phyloP scores from a whole-genome alignment of 2,113 vertebrate species.

The Chloropsis cyanopogon region DNA sequence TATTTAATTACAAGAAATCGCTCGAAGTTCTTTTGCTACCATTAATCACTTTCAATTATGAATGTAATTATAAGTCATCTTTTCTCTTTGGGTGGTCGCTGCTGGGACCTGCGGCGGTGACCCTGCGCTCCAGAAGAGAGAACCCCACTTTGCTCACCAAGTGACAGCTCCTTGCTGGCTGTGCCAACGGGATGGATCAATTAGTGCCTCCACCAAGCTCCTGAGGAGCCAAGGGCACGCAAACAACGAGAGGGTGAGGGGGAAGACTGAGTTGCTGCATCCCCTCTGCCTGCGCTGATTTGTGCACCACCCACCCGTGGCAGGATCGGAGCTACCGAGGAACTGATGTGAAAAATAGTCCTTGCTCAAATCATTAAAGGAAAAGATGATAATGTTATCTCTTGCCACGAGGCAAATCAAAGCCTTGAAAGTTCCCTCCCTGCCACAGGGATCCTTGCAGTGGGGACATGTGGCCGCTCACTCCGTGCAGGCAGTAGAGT shows the following conservation, averaged over 20 bases:
- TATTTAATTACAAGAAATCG: conserved; percentile 70
- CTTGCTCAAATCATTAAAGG: background rate
- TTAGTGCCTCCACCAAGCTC: background rate
- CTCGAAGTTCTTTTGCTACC: conserved; percentile 69
- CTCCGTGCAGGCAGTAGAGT: accelerated
- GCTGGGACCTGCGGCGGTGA: background rate
- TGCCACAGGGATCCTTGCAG: background rate
- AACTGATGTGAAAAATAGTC: background rate
- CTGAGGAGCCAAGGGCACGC: background rate
- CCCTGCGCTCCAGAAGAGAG: background rate
- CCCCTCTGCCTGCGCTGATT: accelerated
- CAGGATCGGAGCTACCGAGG: background rate
- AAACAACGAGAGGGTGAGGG: background rate
- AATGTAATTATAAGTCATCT: conserved; percentile 66
- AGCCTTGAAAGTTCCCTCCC: background rate
- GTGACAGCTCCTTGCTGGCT: accelerated
- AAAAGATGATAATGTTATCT: background rate
- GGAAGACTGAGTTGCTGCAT: background rate
- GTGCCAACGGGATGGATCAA: background rate
- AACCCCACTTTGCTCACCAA: background rate
- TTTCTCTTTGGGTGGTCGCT: conserved; percentile 66
- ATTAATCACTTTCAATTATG: conserved; percentile 71
- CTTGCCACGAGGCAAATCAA: background rate
- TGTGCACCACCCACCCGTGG: background rate
- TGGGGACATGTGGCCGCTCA: accelerated